Evolutionary conservation across 2,888 invertebrate genomes (phyloP), one percentile per base, ranked within the genome.

Genomic region (Adelognathus sp.): DNA sequence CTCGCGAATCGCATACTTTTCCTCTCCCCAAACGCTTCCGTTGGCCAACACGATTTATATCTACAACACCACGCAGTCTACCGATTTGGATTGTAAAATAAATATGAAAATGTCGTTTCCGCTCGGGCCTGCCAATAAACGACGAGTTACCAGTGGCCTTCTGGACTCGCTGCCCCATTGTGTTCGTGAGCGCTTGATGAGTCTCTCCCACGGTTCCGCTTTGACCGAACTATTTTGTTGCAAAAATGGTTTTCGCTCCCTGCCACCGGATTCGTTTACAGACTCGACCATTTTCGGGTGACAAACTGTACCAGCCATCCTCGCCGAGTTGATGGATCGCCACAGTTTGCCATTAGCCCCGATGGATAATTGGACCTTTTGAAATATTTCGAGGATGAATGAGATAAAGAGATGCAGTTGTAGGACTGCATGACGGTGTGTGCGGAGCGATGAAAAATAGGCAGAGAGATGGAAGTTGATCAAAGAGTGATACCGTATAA

Each of bases 91-190:
- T 81, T 66, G 56, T 76, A 73, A 81, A 84, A 82, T 80, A 84
- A 81, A 83, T 81, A 84, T 79, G 66, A 83, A 83, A 85, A 85
- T 76, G 61, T 72, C 75, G 39, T 52, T 72, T 69, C 58, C 54
- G 60, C 54, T 27, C 41, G 50, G 16, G n/a, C 64, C 58, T 69
- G 69, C 73, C 73, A 73, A 78, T 78, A 56, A 78, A 78, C 78
- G 78, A 27, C 41, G 52, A 67, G 67, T 54, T 60, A 50, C 78
- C 54, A 77, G 54, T 72, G 76, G 61, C 75, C 63, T 44, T 67
- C 58, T 71, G 63, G 31, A 60, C 71, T 61, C 67, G 52, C 29
- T 44, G 58, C 41, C 52, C 69, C 64, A 60, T 50, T 33, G 33
- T 72, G 44, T 67, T 61, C 72, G 33, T 50, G n/a, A n/a, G 54